Percentiles rank a stretch among this genome's conserved stretches.
phyloP scores from a whole-genome alignment of 2,888 invertebrate species.

The Resseliella maxima region DNA sequence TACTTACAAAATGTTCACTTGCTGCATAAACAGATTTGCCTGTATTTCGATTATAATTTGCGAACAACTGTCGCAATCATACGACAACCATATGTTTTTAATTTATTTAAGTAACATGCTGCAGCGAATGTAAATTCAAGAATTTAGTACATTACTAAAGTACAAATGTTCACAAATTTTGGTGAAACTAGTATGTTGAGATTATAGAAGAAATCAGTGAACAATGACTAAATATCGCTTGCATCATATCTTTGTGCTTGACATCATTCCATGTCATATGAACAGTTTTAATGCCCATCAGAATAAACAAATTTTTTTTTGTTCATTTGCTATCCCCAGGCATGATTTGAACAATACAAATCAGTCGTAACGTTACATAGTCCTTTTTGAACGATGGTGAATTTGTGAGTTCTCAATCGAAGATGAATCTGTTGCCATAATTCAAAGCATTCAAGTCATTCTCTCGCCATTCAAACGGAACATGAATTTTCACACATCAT shows the following conservation, averaged over 20 bases:
- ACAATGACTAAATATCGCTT: not conserved
- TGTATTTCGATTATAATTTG: not conserved
- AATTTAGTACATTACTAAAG: not conserved
- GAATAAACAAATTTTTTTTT: not conserved
- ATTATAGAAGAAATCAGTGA: not conserved
- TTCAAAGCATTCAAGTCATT: not conserved
- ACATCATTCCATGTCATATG: not conserved
- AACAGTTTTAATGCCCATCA: no score
- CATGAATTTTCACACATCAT: constrained; percentile 33
- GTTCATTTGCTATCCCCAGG: not conserved
- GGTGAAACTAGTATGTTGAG: not conserved
- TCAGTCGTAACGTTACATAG: not conserved
- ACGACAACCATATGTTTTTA: not conserved
- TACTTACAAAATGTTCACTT: not conserved
- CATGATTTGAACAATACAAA: not conserved
- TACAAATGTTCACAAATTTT: not conserved
- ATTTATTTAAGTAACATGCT: not conserved
- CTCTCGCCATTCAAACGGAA: not conserved
- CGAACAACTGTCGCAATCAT: not conserved
- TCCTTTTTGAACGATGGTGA: not conserved
- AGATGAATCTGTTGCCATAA: not conserved
- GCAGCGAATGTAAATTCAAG: constrained; percentile 7
- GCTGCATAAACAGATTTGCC: not conserved
- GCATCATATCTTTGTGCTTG: not conserved
- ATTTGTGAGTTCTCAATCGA: not conserved